phyloP scores from a whole-genome alignment of 2,888 invertebrate genomes.

The Gasteruption jaculator region DNA sequence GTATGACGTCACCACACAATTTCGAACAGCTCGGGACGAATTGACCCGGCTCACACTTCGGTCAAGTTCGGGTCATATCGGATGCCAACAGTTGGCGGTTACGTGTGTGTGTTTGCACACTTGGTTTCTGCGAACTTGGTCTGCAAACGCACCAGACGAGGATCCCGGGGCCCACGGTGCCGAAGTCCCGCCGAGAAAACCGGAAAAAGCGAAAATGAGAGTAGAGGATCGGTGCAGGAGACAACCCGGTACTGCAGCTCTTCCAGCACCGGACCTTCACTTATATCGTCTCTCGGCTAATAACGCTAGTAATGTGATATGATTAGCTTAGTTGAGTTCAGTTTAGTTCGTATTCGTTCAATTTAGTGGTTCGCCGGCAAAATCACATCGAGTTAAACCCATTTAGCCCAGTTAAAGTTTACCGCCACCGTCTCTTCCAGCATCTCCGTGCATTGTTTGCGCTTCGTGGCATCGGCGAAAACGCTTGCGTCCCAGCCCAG shows the following conservation, averaged over 20 bases:
- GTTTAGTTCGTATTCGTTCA: constrained; percentile 52
- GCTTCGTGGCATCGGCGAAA: constrained; percentile 2
- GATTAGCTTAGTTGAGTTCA: constrained; percentile 52
- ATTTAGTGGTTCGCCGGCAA: constrained; percentile 50
- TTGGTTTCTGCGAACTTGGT: no score
- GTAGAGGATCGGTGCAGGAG: constrained; percentile 48
- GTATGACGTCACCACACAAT: no score
- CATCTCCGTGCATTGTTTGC: no score
- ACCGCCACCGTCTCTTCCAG: constrained; percentile 34
- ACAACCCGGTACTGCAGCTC: constrained; percentile 49
- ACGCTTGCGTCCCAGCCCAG: constrained; percentile 9
- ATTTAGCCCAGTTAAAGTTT: constrained; percentile 50
- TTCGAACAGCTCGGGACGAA: no score
- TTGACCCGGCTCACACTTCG: no score
- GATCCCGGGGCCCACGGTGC: no score
- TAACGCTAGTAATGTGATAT: constrained; percentile 52
- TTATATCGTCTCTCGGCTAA: constrained; percentile 51
- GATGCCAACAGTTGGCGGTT: no score
- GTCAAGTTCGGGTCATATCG: no score
- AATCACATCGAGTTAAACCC: constrained; percentile 51
- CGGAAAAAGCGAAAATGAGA: constrained; percentile 28
- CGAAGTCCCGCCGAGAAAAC: no score
- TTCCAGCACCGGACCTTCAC: constrained; percentile 48
- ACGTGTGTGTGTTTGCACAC: no score
- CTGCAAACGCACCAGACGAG: no score